Conservation (phyloP, 1,140 invertebrate genomes). For the Rhopalosiphum padi region DNA sequence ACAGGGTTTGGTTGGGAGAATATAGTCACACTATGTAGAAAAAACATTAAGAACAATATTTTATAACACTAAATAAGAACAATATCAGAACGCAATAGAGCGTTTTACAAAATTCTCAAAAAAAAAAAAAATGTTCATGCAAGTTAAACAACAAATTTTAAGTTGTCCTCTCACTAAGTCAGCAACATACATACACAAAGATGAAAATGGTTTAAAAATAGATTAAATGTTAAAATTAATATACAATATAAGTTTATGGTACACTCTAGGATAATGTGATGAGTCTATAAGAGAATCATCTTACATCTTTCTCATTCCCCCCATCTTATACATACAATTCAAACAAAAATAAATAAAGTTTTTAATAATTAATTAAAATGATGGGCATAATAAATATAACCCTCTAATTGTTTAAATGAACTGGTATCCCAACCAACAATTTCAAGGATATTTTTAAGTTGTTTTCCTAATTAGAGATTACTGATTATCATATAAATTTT, state of each 20-base stretch:
- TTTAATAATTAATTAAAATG: conserved; percentile 43
- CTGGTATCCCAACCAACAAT: conserved; percentile 26
- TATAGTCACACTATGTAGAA: conserved; percentile 46
- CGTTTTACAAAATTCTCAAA: conserved; percentile 40
- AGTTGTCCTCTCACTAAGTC: conserved; percentile 44
- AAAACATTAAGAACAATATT: conserved; percentile 51
- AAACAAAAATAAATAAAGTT: conserved; percentile 35
- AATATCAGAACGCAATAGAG: not conserved
- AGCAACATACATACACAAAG: conserved; percentile 37
- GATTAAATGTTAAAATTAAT: conserved; percentile 49
- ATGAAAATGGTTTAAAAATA: conserved; percentile 36
- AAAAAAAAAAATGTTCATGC: conserved; percentile 25
- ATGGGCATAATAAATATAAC: not conserved
- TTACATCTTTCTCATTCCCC: conserved; percentile 26
- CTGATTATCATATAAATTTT: conserved; percentile 32
- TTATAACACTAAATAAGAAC: conserved; percentile 48
- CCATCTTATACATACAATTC: not conserved
- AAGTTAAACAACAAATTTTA: conserved; percentile 38
- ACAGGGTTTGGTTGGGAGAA: conserved; percentile 33
- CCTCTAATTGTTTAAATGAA: conserved; percentile 23
- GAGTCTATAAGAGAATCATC: conserved; percentile 31
- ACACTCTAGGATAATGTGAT: conserved; percentile 44
- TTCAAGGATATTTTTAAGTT: conserved; percentile 21
- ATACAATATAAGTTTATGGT: conserved; percentile 43
- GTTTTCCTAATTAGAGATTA: conserved; percentile 40